Percentiles rank a stretch among this genome's conserved stretches.
phyloP scores from a whole-genome alignment of 2,797 vertebrate genomes.

The Ctenopoma multispine region DNA sequence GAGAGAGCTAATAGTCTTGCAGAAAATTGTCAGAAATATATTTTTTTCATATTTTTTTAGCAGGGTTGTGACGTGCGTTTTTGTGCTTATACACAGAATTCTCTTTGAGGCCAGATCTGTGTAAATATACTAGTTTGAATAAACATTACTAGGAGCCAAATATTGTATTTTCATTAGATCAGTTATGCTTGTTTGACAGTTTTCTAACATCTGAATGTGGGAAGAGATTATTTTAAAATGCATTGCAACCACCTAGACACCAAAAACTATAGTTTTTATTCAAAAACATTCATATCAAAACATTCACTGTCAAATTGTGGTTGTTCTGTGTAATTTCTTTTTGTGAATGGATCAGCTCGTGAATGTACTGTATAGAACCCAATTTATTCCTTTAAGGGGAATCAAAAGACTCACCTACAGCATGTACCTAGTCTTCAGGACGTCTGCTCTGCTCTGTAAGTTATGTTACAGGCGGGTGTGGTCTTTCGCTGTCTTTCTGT shows the following conservation, averaged over 20 bases:
- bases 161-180: neutral
- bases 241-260: neutral
- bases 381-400: neutral
- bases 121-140: neutral
- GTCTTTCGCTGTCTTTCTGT: conserved; percentile 43
- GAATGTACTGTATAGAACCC: too few species aligned
- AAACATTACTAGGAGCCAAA: neutral
- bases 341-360: too few species aligned
- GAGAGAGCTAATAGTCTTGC: neutral
- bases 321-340: neutral
- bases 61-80: neutral
- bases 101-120: neutral
- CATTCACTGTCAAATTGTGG: neutral
- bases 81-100: neutral
- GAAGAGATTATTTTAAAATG: neutral
- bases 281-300: neutral
- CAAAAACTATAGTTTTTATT: neutral
- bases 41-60: neutral
- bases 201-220: neutral
- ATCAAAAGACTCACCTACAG: conserved; percentile 1
- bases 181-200: neutral
- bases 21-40: neutral
- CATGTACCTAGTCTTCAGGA: conserved; percentile 21
- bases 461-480: conserved; percentile 63
- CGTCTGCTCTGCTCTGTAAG: conserved; percentile 18